Conservation (phyloP, 2,797 vertebrate genomes). For the Lemur catta region DNA sequence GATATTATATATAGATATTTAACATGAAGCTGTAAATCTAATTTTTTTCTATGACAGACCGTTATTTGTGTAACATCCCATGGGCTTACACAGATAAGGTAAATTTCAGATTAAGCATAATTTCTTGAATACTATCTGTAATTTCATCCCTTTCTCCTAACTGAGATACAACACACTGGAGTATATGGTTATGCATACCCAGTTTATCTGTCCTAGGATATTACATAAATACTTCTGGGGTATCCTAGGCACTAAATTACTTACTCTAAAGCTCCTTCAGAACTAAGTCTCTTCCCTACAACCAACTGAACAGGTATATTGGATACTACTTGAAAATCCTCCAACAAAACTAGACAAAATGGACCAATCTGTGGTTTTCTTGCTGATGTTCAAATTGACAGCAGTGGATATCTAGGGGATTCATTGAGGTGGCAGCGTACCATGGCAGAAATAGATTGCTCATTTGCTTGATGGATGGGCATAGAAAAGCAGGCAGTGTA, state of each 20-base stretch:
- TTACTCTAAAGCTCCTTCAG: neutral
- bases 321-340: conserved; percentile 18
- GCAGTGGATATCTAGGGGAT: conserved; percentile 16
- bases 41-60: neutral
- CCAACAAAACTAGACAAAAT: conserved; percentile 38
- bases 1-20: neutral
- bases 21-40: neutral
- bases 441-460: conserved; percentile 59
- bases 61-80: neutral
- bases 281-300: neutral
- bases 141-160: neutral
- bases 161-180: neutral
- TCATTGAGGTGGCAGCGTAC: conserved; percentile 37
- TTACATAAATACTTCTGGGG: neutral
- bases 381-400: conserved; percentile 47
- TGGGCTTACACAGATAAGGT: neutral
- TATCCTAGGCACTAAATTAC: neutral
- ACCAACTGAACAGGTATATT: neutral
- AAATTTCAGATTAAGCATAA: neutral
- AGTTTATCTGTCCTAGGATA: neutral
- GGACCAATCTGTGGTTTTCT: conserved; percentile 29
- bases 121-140: neutral
- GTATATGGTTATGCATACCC: neutral
- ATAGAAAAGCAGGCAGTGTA: conserved; percentile 40
- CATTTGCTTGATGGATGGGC: conserved; percentile 66